Percentiles rank a stretch among this genome's conserved stretches.
phyloP scores from a whole-genome alignment of 2,113 vertebrate genomes.

The Orientallactaga bullata region DNA sequence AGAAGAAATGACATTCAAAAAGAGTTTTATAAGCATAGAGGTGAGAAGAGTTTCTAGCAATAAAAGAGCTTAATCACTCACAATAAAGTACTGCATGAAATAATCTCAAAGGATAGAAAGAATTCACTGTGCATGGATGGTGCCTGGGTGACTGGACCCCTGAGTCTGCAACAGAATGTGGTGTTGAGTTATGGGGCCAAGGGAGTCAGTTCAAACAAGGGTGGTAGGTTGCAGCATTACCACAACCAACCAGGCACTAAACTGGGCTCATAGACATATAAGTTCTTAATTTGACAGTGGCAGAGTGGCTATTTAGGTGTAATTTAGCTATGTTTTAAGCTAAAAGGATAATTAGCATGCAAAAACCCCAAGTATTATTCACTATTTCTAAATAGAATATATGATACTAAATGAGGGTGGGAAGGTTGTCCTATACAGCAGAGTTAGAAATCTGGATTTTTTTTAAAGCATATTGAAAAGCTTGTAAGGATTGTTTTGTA shows the following conservation, averaged over 20 bases:
- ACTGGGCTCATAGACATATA: not conserved
- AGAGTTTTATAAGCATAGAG: not conserved
- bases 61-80: not conserved
- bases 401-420: not conserved
- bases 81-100: not conserved
- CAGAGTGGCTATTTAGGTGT: not conserved
- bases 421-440: not conserved
- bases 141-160: not conserved
- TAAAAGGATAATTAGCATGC: constrained; percentile 7
- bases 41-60: not conserved
- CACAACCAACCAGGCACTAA: not conserved
- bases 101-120: too few species aligned
- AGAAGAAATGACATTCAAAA: not conserved
- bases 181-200: not conserved
- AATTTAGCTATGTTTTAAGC: not conserved
- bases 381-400: not conserved
- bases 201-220: not conserved
- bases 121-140: not conserved
- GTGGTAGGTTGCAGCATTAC: not conserved
- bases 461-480: not conserved
- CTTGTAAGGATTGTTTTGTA: not conserved
- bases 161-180: not conserved
- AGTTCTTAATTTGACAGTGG: not conserved
- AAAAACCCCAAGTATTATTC: not conserved
- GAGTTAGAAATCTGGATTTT: not conserved